Conservation (phyloP, 2,888 invertebrate genomes). For the Cantharis rufa region DNA sequence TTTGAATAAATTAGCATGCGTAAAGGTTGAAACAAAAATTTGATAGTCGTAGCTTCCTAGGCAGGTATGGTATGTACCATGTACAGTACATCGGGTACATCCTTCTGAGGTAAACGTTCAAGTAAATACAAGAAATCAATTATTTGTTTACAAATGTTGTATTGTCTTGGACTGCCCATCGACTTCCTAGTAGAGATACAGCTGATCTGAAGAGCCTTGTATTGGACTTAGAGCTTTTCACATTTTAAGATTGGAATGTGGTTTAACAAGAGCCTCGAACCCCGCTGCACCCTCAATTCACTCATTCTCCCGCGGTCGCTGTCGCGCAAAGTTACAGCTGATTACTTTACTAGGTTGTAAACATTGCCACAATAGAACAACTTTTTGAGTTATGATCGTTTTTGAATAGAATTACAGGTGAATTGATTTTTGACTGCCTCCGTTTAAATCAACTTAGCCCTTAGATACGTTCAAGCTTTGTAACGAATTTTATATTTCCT, state of each 20-base stretch:
- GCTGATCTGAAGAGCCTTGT: conserved; percentile 25
- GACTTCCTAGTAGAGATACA: conserved; percentile 26
- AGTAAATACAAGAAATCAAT: background rate
- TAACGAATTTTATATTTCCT: background rate
- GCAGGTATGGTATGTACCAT: background rate
- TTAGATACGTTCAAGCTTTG: background rate
- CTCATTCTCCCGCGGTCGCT: conserved; percentile 31
- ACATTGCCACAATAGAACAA: conserved; percentile 11
- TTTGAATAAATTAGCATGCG: background rate
- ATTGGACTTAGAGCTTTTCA: conserved; percentile 27
- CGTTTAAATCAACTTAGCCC: background rate
- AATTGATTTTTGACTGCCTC: conserved; percentile 3
- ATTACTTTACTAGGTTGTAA: conserved; percentile 25
- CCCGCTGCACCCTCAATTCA: conserved; percentile 37
- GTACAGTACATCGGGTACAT: background rate
- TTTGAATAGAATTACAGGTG: conserved; percentile 11
- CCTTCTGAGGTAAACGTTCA: background rate
- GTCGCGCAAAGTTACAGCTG: conserved; percentile 23
- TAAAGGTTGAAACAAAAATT: background rate
- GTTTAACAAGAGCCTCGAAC: conserved; percentile 34
- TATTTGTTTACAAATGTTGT: background rate
- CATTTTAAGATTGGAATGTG: conserved; percentile 36
- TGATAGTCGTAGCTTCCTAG: background rate
- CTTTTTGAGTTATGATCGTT: conserved; percentile 9
- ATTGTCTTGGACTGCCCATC: background rate